Evolutionary conservation across 2,888 invertebrate genomes (phyloP).

Genomic region (Tachina grossa): DNA sequence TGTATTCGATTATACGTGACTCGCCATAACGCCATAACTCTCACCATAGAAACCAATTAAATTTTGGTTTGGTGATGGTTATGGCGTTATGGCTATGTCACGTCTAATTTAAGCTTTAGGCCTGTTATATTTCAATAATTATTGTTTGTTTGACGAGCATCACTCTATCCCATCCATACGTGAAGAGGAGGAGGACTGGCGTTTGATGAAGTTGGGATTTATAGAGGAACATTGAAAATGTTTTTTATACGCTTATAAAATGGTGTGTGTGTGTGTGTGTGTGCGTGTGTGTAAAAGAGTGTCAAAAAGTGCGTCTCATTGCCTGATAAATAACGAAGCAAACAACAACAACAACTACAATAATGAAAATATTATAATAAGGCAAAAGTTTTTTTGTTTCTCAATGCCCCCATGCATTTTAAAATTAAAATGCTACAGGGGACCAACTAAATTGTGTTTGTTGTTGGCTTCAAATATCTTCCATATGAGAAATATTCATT

Average conservation of each 20-base stretch:
- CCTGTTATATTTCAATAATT: constrained; percentile 59
- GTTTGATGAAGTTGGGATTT: constrained; percentile 4
- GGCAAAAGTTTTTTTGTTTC: constrained; percentile 40
- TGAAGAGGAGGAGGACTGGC: not conserved
- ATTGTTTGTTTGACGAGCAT: constrained; percentile 60
- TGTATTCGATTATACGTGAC: too few species aligned
- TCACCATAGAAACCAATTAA: too few species aligned
- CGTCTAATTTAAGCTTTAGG: too few species aligned
- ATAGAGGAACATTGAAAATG: constrained; percentile 46
- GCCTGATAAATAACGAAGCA: constrained; percentile 64
- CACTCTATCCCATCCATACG: not conserved
- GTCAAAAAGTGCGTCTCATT: constrained; percentile 71
- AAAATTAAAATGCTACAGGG: constrained; percentile 45
- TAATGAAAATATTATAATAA: constrained; percentile 55
- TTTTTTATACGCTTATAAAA: constrained; percentile 18
- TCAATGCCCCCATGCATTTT: constrained; percentile 46
- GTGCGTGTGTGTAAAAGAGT: constrained; percentile 43
- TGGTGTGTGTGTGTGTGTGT: constrained; percentile 12
- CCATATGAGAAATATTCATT: not conserved
- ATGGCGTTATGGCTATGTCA: too few species aligned
- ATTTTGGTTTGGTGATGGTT: too few species aligned
- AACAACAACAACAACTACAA: constrained; percentile 31
- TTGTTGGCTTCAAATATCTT: not conserved
- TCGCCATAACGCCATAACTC: too few species aligned
- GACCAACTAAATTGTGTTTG: constrained; percentile 45